Base-by-base conservation (phyloP, 1,140 invertebrate species). In the Bombus impatiens region DNA sequence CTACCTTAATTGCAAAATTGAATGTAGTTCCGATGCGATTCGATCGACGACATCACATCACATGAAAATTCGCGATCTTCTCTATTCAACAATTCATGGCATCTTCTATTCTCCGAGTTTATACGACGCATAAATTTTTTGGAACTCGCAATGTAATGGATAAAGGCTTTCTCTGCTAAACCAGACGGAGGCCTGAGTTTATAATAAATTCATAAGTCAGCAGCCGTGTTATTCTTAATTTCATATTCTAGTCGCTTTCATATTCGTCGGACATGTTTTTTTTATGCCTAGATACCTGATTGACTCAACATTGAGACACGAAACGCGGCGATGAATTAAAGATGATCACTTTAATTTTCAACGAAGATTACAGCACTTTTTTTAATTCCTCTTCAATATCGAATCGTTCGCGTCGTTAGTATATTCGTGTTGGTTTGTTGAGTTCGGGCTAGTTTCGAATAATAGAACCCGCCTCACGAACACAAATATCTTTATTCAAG, bases 401-500 rank as follows among this genome's bases (percentile, higher is more conserved):
- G 67, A 57, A 47, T 83, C 82, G 40, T 82, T 75, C 8, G 25
- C 3, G 28, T 28, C 59, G 28, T 62, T 62, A 1, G 37, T 18
- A 28, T 12, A 18, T 3, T 47, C 32, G 18, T 40, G 18, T 78
- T 35, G n/a, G 13, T 25, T 3, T 5, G 28, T 75, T 57, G 28
- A 76, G n/a, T 44, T 37, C 44, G 59, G 5, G 18, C 25, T 40
- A 53, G 47, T 59, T 59, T 47, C 37, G n/a, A 71, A 59, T 25
- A 80, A 79, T 22, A 22, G 15, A 22, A 25, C 40, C 2, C 28
- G 8, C 1, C 13, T n/a, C 32, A 18, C 57, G 9, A 59, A 83
- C 68, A 32, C 78, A 37, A 37, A 72, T 80, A 59, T 80, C 78
- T 65, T 72, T 85, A 67, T 80, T 80, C 78, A 40, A 85, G 53